Evolutionary conservation across 2,797 vertebrate species (phyloP), one percentile per base, ranked within the genome.

Genomic region (Urophycis tenuis): DNA sequence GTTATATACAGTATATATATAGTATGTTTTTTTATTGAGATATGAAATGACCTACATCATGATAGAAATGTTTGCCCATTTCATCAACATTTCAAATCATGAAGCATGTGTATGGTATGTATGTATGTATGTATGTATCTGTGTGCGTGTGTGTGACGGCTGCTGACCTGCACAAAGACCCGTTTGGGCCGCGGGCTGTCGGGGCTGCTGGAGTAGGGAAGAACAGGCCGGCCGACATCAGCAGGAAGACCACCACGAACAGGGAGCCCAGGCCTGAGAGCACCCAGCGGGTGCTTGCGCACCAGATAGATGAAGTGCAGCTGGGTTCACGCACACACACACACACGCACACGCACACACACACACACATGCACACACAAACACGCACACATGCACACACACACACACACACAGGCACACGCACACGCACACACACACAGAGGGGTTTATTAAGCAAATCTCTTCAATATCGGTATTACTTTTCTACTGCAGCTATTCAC

Each of bases 241-340:
- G 89, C 75, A 96, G 82, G 81, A 97, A 89, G 78, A 91, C 92
- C 76, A 95, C 7, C 11, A 84, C 33, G 83, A 95, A 97, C 77
- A 95, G 84, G 19, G 92, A 82, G 41, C 90, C 92, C 85, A 98
- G 91, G 72, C 85, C 89, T 22, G 93, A 35, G 90, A 98, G 82
- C 36, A 94, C 93, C 80, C 89, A 92, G 87, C 94, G 96, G 0
- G 95, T 96, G 89, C 95, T 96, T 96, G 86, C 87, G 92, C 41
- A 89, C 91, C 91, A 99, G 88, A 89, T 98, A 99, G 85, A 98
- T 91, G 83, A 99, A 96, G 84, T 95, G 96, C 79, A 99, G 92
- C 98, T 99, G 90, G 79, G 86, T 36, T 87, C 22, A 25, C 31
- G 35, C 32, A n/a, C 15, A 70, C n/a, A 70, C 53, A 64, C 53